A percentile compares a stretch with the other conserved stretches of the same genome.
These are phyloP conservation scores for Pseudocheirus occidentalis DNA, from an alignment of 2,797 vertebrate species.

Conservation along the genomic window DNA sequence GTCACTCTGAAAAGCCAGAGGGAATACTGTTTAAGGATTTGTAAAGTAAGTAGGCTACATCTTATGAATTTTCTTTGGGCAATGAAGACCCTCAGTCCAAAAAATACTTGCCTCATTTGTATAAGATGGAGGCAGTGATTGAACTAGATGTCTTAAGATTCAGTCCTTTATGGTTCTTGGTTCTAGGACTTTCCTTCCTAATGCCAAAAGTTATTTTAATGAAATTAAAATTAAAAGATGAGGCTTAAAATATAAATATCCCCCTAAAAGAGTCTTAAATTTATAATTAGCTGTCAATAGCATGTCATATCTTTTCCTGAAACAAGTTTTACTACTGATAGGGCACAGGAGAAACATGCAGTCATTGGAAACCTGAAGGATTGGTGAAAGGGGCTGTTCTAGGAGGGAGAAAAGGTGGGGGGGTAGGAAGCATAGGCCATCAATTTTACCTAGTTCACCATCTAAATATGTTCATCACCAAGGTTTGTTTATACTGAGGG, in stretches of 20 bases:
- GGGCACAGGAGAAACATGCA: neutral
- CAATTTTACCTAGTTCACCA: constrained; percentile 4
- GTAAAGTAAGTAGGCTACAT: neutral
- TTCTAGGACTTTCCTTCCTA: too few relatives aligned
- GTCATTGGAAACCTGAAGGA: neutral
- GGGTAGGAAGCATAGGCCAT: neutral
- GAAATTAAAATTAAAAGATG: neutral
- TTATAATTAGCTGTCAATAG: neutral
- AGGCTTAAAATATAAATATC: neutral
- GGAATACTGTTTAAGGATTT: neutral
- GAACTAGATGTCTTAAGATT: too few relatives aligned
- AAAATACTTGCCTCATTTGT: neutral
- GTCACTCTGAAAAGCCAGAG: neutral
- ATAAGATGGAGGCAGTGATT: neutral
- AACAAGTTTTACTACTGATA: neutral
- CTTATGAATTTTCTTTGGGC: neutral
- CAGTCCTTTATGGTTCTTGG: too few relatives aligned
- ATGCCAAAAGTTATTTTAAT: neutral
- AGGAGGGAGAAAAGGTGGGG: neutral
- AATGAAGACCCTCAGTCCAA: neutral
- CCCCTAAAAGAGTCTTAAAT: neutral
- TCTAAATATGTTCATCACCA: neutral
- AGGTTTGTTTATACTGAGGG: neutral
- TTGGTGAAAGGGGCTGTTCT: neutral
- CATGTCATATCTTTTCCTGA: neutral